Evolutionary conservation across 2,888 invertebrate genomes (phyloP).

Genomic region (Plagiodera versicolora): DNA sequence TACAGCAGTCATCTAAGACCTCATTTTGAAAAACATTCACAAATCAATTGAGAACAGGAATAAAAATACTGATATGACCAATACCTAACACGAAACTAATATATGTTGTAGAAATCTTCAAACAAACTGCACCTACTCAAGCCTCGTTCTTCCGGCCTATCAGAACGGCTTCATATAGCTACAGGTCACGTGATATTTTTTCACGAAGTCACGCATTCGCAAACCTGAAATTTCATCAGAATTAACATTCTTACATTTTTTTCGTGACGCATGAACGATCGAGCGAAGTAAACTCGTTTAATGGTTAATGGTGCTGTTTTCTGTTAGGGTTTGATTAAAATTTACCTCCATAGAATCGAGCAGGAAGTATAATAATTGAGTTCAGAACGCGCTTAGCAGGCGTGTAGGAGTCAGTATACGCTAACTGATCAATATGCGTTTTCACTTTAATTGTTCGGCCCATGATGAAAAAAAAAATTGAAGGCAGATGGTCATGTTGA

Average conservation of each 20-base stretch:
- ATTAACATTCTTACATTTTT: constrained; percentile 27
- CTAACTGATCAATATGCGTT: constrained; percentile 38
- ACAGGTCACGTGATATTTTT: background rate
- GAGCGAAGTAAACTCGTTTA: constrained; percentile 23
- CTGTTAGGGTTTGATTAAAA: constrained; percentile 33
- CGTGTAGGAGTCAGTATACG: constrained; percentile 30
- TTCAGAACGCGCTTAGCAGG: constrained; percentile 31
- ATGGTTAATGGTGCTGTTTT: constrained; percentile 25
- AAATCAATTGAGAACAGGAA: no score
- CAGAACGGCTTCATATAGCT: background rate
- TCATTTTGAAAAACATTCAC: no score
- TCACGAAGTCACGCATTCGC: background rate
- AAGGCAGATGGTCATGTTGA: constrained; percentile 36
- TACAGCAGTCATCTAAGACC: no score
- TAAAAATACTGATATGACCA: no score
- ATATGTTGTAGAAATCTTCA: background rate
- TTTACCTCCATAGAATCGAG: constrained; percentile 33
- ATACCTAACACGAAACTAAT: no score
- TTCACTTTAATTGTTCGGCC: constrained; percentile 42
- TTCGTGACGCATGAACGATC: constrained; percentile 19
- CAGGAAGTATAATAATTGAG: constrained; percentile 42
- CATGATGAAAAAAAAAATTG: constrained; percentile 26
- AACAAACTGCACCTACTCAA: no score
- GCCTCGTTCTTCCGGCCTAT: background rate
- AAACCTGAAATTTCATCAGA: constrained; percentile 25